A percentile compares a stretch with the other conserved stretches of the same genome.
phyloP scores from a whole-genome alignment of 2,888 invertebrate genomes.

The Phortica okadai region DNA sequence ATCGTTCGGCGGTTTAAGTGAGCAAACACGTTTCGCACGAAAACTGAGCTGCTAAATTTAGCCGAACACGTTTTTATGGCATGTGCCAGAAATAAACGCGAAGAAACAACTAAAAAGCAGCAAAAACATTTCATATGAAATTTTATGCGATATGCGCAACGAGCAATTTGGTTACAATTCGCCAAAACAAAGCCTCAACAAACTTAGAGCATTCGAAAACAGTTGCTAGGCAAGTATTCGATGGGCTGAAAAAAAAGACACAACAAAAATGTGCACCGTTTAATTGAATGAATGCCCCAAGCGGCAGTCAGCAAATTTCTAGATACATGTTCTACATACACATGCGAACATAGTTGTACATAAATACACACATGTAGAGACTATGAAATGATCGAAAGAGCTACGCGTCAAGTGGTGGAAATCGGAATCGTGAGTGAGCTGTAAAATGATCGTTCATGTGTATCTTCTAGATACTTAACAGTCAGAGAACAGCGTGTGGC shows the following conservation, averaged over 20 bases:
- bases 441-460: neutral
- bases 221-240: constrained; percentile 36
- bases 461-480: neutral
- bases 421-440: too few relatives aligned
- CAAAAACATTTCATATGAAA: constrained; percentile 15
- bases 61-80: constrained; percentile 56
- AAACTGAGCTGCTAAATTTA: constrained; percentile 41
- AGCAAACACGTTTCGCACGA: constrained; percentile 24
- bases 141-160: neutral
- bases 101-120: constrained; percentile 7
- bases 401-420: too few relatives aligned
- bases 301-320: too few relatives aligned
- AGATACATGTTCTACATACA: neutral
- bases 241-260: neutral
- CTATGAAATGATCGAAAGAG: too few relatives aligned
- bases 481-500: neutral
- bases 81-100: constrained; percentile 49
- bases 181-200: neutral
- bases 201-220: constrained; percentile 10
- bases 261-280: neutral
- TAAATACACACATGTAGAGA: neutral
- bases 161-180: too few relatives aligned
- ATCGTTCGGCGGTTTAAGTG: neutral
- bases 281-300: neutral
- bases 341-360: neutral